Base-by-base conservation (phyloP, 2,797 vertebrate genomes). In the Pipistrellus pipistrellus region DNA sequence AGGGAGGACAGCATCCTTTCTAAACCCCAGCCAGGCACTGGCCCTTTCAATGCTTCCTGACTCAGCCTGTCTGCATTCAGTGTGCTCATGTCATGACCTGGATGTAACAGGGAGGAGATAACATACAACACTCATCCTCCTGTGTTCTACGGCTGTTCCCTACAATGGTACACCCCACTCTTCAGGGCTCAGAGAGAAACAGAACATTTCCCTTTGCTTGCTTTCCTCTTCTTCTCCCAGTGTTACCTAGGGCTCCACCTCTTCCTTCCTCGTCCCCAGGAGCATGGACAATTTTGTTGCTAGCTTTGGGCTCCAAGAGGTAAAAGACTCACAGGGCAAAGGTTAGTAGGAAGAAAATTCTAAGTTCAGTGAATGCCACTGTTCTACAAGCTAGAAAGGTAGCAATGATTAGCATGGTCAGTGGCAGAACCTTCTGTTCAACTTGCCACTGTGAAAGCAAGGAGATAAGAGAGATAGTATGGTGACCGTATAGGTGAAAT, bases 261-360 rank as follows among this genome's bases (percentile, higher is more conserved):
- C 5, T 23, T 17, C 0, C 27, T 77, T 25, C 9, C 15, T 46
- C 10, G 11, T 6, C 1, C 10, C 3, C 30, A 89, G 69, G 1
- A 82, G 27, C 35, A 10, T 55, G 27, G 32, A 23, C 76, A 57
- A 55, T 35, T n/a, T 7, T 84, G 32, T 76, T 76, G 20, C 57
- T 46, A 62, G 8, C 4, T 85, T 20, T 41, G 14, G 10, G 17
- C 3, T 71, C 9, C 48, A 75, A 89, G 88, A 84, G n/a, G 32
- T 71, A 53, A 81, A 88, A 62, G 32, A 75, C 9, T 93, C 35
- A 72, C 2, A 38, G 35, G 12, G 8, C 48, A 84, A 83, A 87
- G 11, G 18, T 44, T 66, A 93, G 32, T 69, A 27, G n/a, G 57
- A 90, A 83, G 27, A 78, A 71, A 91, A 69, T 57, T 71, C 38